These are phyloP conservation scores for Ips nitidus DNA, from an alignment of 1,140 invertebrate species.

Conservation along the genomic window DNA sequence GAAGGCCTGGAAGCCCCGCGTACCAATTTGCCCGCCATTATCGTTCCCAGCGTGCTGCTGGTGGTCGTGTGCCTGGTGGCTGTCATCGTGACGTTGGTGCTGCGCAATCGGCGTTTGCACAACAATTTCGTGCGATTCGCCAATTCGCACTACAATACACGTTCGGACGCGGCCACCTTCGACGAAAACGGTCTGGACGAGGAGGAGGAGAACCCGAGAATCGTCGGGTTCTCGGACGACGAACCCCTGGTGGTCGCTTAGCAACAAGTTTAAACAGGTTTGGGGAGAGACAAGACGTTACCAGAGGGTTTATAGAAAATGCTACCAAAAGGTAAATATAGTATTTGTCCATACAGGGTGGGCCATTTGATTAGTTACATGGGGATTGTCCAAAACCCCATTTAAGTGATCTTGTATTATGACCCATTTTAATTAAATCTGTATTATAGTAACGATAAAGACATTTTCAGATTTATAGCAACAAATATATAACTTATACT, in stretches of 20 bases:
- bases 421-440: too few relatives aligned
- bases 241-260: conserved; percentile 90
- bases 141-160: conserved; percentile 83
- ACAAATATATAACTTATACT: too few relatives aligned
- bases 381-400: too few relatives aligned
- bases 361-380: too few relatives aligned
- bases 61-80: conserved; percentile 57
- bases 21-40: conserved; percentile 32
- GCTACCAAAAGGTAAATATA: too few relatives aligned
- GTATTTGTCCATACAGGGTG: too few relatives aligned
- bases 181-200: conserved; percentile 73
- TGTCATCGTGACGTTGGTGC: conserved; percentile 62
- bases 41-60: conserved; percentile 43
- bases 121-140: conserved; percentile 79
- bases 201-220: conserved; percentile 79
- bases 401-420: too few relatives aligned
- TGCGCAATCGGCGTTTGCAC: conserved; percentile 74
- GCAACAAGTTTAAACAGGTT: not conserved
- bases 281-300: too few relatives aligned
- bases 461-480: too few relatives aligned
- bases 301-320: too few relatives aligned
- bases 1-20: conserved; percentile 26
- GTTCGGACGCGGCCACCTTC: conserved; percentile 83
- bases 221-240: conserved; percentile 89
- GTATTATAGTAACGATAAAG: too few relatives aligned